Conservation (phyloP, 2,797 vertebrate species). For the Numenius phaeopus region DNA sequence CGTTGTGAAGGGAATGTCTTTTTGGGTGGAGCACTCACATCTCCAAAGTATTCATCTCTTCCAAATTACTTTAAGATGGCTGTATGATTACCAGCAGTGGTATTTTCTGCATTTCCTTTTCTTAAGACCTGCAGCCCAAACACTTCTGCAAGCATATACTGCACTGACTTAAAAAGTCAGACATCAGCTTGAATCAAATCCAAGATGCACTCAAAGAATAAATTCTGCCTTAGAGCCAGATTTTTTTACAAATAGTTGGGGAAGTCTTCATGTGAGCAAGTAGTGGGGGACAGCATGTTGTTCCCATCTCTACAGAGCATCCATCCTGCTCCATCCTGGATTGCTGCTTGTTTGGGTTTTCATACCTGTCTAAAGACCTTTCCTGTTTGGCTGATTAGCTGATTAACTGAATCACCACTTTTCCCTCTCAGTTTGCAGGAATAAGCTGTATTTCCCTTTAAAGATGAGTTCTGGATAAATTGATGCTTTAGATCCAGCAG, state of each 20-base stretch:
- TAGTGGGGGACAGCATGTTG: not conserved
- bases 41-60: not conserved
- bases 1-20: not conserved
- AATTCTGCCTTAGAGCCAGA: not conserved
- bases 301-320: not conserved
- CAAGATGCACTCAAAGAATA: not conserved
- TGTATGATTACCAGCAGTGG: not conserved
- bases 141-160: not conserved
- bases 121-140: not conserved
- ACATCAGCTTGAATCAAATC: not conserved
- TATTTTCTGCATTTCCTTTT: not conserved
- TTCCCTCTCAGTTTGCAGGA: not conserved
- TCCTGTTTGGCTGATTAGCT: not conserved
- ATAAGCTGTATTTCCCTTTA: not conserved
- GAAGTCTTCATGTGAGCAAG: not conserved
- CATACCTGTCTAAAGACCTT: not conserved
- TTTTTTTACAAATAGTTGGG: not conserved
- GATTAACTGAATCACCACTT: not conserved
- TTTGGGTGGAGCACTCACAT: not conserved
- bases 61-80: not conserved
- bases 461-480: not conserved
- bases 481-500: not conserved
- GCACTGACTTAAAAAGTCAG: not conserved
- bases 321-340: fast-evolving
- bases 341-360: not conserved